phyloP scores from a whole-genome alignment of 2,888 invertebrate genomes.

The Zygogramma bicolorata region DNA sequence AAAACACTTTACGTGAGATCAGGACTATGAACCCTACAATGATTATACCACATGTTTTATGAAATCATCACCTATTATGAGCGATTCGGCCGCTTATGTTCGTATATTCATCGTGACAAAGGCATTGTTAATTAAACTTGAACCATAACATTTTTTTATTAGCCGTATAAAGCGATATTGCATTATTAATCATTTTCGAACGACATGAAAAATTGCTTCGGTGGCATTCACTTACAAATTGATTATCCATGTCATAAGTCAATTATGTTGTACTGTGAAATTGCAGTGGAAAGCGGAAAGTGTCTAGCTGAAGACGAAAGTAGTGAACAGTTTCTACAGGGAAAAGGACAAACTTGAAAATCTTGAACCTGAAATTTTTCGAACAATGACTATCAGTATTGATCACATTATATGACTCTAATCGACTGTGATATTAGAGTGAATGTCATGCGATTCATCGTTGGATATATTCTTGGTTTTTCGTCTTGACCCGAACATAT shows the following conservation, averaged over 20 bases:
- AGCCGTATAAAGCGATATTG: slow-evolving; percentile 36
- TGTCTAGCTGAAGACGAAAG: neutral
- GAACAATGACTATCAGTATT: too few species aligned
- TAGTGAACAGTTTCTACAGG: neutral
- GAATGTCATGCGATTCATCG: too few species aligned
- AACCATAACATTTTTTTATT: slow-evolving; percentile 35
- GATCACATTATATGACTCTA: too few species aligned
- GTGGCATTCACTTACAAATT: slow-evolving; percentile 44
- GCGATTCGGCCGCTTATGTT: neutral
- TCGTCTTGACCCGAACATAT: too few species aligned
- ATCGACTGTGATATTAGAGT: too few species aligned
- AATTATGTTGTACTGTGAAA: slow-evolving; percentile 30
- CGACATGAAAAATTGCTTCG: slow-evolving; percentile 44
- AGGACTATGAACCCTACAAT: neutral
- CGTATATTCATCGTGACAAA: neutral
- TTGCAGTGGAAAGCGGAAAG: neutral
- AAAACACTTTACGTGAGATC: neutral
- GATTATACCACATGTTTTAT: neutral
- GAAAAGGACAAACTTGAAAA: too few species aligned
- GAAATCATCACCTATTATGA: neutral
- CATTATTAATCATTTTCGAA: slow-evolving; percentile 40
- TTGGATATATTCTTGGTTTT: too few species aligned
- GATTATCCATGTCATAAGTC: slow-evolving; percentile 44
- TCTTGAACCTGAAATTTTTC: too few species aligned
- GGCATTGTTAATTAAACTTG: slow-evolving; percentile 8